Evolutionary conservation across 1,140 invertebrate genomes (phyloP).

Genomic region (Hycleus cichorii): DNA sequence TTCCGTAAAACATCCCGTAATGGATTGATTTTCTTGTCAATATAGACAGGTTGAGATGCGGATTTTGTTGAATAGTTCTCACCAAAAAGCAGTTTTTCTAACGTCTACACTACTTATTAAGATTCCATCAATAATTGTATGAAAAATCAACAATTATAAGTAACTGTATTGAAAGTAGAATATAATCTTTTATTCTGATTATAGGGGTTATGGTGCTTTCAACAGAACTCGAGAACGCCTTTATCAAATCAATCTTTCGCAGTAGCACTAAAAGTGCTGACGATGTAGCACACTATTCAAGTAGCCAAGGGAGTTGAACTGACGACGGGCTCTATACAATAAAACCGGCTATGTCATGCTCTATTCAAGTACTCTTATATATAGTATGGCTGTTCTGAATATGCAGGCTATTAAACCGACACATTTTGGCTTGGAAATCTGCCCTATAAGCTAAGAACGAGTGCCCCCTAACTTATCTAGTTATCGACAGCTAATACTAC

Average conservation of each 20-base stretch:
- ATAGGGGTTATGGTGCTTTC: constrained; percentile 18
- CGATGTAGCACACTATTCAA: constrained; percentile 32
- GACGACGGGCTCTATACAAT: not conserved
- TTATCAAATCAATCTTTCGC: constrained; percentile 35
- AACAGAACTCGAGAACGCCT: constrained; percentile 26
- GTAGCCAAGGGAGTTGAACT: constrained; percentile 22
- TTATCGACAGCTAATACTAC: not conserved
- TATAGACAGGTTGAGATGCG: too few species aligned
- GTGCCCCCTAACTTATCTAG: constrained; percentile 5
- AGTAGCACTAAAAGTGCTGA: constrained; percentile 34
- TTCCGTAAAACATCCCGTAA: too few species aligned
- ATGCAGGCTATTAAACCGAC: constrained; percentile 28
- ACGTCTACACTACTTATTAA: too few species aligned
- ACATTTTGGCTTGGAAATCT: constrained; percentile 3
- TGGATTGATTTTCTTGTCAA: too few species aligned
- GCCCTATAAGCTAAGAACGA: not conserved
- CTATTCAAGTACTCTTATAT: constrained; percentile 24
- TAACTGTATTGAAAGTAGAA: constrained; percentile 15
- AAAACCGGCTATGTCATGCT: constrained; percentile 32
- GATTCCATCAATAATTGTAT: too few species aligned
- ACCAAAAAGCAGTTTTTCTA: too few species aligned
- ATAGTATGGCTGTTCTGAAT: constrained; percentile 25
- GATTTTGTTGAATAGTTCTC: too few species aligned
- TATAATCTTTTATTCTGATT: constrained; percentile 28
- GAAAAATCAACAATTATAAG: constrained; percentile 4